Evolutionary conservation across 1,140 invertebrate genomes (phyloP), one percentile per base, ranked within the genome.

Genomic region (Drosophila kohkoa): DNA sequence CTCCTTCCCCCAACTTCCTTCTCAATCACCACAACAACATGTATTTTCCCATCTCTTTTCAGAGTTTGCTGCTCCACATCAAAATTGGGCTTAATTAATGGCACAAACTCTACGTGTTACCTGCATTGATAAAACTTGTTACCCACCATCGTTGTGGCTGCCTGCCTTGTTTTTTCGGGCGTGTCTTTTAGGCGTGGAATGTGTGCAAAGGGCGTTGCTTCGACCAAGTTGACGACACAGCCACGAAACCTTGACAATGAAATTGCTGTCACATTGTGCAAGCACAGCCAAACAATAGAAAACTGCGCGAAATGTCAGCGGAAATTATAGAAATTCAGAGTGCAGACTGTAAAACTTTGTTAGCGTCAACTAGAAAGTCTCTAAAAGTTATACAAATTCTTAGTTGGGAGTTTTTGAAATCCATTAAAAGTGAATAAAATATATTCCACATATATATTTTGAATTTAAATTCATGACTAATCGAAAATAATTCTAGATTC

Each of bases 161-260:
- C 13, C 32, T 57, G n/a, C 13, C 3, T 20, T 15, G 35, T 57
- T 55, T 35, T 35, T 57, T 38, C 16, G 30, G 52, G 49, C 49
- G 49, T 49, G 54, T 35, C 7, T 16, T 25, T 25, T 41, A 10
- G 41, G 41, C 41, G 41, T 43, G 41, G 41, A 43, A 13, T 43
- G 55, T 58, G 35, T 59, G 41, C 38, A n/a, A 5, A 25, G 57
- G 38, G 63, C 41, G 63, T 55, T 51, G 51, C 41, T 65, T 55
- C 10, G 49, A 25, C 10, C 13, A 57, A 57, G 15, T 57, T 8
- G 32, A 10, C 32, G 32, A 46, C 25, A 54, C 11, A 32, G 1
- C 0, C 15, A 43, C 8, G 25, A 64, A 65, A 65, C 63, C 63
- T 65, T 65, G 51, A 55, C 63, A 55, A 55, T 55, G 51, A 55